Conservation (phyloP, 2,888 invertebrate genomes). For the Apotomis betuletana region DNA sequence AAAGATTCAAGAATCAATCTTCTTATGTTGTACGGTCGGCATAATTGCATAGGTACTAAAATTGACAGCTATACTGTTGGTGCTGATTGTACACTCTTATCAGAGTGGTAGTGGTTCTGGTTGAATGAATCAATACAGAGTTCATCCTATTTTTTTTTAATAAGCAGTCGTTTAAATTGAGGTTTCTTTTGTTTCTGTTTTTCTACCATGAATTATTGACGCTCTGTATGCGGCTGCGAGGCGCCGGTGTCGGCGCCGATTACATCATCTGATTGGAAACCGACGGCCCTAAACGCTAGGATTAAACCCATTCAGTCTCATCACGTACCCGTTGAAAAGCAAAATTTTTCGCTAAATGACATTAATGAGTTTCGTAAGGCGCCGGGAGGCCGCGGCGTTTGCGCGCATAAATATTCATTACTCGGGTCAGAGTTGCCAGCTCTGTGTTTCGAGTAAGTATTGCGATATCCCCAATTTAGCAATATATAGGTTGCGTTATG, state of each 20-base stretch:
- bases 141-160: background rate
- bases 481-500: too few relatives aligned
- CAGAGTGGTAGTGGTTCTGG: too few relatives aligned
- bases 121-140: too few relatives aligned
- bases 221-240: conserved; percentile 46
- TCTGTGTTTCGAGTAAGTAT: too few relatives aligned
- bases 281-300: conserved; percentile 64
- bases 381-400: conserved; percentile 54
- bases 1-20: too few relatives aligned
- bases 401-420: conserved; percentile 73
- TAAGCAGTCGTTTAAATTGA: conserved; percentile 35
- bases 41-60: too few relatives aligned
- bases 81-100: too few relatives aligned
- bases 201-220: conserved; percentile 52
- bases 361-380: conserved; percentile 69
- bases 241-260: conserved; percentile 65
- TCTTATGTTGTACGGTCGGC: too few relatives aligned
- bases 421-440: conserved; percentile 33
- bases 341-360: conserved; percentile 74
- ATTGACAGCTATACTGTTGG: too few relatives aligned
- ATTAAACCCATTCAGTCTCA: conserved; percentile 62
- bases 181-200: conserved; percentile 47
- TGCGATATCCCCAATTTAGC: too few relatives aligned
- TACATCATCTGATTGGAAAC: conserved; percentile 78
- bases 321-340: conserved; percentile 73